Conservation (phyloP, 2,888 invertebrate genomes). For the Magallana nippona region DNA sequence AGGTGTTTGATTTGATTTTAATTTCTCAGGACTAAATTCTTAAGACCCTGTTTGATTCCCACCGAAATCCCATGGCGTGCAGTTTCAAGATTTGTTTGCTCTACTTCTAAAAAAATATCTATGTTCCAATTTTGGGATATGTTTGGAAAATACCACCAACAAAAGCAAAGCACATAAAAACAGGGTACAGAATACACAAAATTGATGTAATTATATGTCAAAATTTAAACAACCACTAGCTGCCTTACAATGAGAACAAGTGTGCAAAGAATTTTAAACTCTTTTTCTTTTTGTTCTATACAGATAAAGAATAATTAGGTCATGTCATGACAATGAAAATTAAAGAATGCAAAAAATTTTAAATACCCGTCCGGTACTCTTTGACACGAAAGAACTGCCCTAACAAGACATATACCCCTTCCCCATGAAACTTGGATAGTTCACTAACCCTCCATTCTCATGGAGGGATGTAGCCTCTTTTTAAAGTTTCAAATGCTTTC, state of each 20-base stretch:
- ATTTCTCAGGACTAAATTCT: constrained; percentile 21
- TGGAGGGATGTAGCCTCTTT: too few relatives aligned
- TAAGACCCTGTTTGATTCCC: neutral
- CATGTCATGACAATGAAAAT: too few relatives aligned
- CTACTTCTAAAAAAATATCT: neutral
- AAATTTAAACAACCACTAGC: neutral
- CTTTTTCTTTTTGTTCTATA: too few relatives aligned
- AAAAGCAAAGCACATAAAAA: neutral
- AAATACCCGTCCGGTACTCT: too few relatives aligned
- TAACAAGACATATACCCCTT: too few relatives aligned
- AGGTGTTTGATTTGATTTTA: constrained; percentile 23
- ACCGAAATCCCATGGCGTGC: neutral
- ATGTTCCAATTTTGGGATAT: neutral
- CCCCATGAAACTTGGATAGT: too few relatives aligned
- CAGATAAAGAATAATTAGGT: too few relatives aligned
- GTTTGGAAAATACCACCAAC: neutral
- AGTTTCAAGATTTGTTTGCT: neutral
- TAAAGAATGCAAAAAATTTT: too few relatives aligned
- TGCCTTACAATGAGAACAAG: neutral
- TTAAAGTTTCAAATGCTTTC: too few relatives aligned
- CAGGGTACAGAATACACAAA: neutral
- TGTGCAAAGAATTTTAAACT: neutral
- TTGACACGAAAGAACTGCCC: too few relatives aligned
- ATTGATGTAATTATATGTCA: neutral
- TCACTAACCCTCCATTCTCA: too few relatives aligned